phyloP scores from a whole-genome alignment of 2,797 vertebrate species.

The Arctocebus calabarensis region DNA sequence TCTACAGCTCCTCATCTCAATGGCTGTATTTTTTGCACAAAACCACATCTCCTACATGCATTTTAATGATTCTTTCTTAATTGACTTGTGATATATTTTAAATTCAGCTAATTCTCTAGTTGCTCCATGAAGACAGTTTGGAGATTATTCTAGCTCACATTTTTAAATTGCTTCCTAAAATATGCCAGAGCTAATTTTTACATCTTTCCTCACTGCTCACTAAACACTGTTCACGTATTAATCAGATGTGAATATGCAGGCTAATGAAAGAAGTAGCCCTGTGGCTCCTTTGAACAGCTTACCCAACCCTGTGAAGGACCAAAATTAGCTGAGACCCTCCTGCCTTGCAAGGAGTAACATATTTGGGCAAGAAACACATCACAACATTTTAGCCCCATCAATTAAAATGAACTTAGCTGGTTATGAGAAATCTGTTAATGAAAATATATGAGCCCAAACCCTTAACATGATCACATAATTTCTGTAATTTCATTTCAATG shows the following conservation, averaged over 20 bases:
- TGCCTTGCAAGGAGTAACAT: constrained; percentile 22
- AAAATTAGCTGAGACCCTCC: constrained; percentile 28
- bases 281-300: constrained; percentile 28
- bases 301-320: constrained; percentile 42
- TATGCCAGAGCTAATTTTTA: constrained; percentile 54
- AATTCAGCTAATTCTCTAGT: constrained; percentile 46
- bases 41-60: not conserved
- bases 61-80: constrained; percentile 36
- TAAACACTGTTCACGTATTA: constrained; percentile 61
- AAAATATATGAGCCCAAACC: not conserved
- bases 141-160: constrained; percentile 24
- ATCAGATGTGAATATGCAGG: constrained; percentile 60
- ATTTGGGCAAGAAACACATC: not conserved
- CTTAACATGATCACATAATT: constrained; percentile 1
- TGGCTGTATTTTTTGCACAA: not conserved
- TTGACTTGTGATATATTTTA: constrained; percentile 22
- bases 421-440: constrained; percentile 39
- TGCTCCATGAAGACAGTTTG: constrained; percentile 22
- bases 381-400: constrained; percentile 58
- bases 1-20: not conserved
- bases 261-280: constrained; percentile 62
- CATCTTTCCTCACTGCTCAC: constrained; percentile 48
- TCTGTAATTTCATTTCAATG: constrained; percentile 20
- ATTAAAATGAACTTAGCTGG: constrained; percentile 51
- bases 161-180: constrained; percentile 63